These are phyloP conservation scores for Fratercula arctica DNA, from an alignment of 2,797 vertebrate genomes.

Conservation along the genomic window DNA sequence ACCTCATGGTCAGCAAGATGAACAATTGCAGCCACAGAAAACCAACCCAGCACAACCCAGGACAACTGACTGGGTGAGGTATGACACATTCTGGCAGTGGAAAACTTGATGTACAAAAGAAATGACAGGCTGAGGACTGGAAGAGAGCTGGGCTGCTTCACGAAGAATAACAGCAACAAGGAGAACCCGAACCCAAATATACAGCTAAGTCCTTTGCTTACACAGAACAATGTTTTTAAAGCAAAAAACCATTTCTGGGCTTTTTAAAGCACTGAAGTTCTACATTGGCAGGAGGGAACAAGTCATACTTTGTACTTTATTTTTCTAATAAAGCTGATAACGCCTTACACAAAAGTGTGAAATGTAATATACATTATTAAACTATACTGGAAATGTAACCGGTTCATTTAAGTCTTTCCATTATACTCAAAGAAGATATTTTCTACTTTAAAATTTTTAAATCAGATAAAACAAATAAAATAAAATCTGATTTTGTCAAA, in stretches of 20 bases:
- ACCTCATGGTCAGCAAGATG: not conserved
- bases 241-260: not conserved
- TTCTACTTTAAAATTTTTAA: not conserved
- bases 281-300: not conserved
- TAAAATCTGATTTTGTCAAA: not conserved
- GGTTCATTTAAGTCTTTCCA: not conserved
- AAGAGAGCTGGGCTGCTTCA: not conserved
- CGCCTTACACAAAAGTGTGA: not conserved
- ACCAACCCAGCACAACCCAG: not conserved
- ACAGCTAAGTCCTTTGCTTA: not conserved
- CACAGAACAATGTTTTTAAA: not conserved
- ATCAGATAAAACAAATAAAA: not conserved
- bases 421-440: not conserved
- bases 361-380: not conserved
- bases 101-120: slow-evolving; percentile 16
- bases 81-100: not conserved
- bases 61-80: not conserved
- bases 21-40: not conserved
- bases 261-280: not conserved
- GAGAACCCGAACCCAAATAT: not conserved
- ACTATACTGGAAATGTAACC: not conserved
- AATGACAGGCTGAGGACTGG: not conserved
- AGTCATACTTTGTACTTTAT: not conserved
- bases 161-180: not conserved
- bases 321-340: not conserved